phyloP scores from a whole-genome alignment of 2,888 invertebrate genomes.

The Caenorhabditis sp. region DNA sequence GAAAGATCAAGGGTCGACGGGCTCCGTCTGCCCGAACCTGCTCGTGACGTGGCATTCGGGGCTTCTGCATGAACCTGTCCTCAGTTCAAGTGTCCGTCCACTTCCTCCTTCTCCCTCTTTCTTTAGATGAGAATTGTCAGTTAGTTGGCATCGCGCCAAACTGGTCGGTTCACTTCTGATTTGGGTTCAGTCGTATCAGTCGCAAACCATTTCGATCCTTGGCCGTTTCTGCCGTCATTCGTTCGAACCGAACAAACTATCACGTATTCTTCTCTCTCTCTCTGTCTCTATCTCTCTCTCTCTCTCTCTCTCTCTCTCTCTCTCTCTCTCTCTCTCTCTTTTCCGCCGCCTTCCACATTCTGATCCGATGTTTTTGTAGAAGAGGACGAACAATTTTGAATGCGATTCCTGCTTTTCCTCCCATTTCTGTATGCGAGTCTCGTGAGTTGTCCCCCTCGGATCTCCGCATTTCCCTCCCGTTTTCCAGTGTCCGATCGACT shows the following conservation, averaged over 20 bases:
- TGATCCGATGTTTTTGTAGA: constrained; percentile 7
- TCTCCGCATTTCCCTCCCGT: background rate
- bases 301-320: background rate
- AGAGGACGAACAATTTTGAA: constrained; percentile 12
- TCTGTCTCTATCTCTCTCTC: background rate
- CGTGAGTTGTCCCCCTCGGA: constrained; percentile 9
- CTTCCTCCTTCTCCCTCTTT: background rate
- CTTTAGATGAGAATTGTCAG: no score
- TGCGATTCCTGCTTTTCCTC: constrained; percentile 28
- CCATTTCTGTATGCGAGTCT: constrained; percentile 24
- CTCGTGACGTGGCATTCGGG: background rate
- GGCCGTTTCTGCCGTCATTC: constrained; percentile 15
- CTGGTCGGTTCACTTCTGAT: constrained; percentile 12
- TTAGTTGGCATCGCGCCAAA: constrained; percentile 3
- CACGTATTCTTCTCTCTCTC: background rate
- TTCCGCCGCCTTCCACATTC: background rate
- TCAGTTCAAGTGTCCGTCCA: background rate
- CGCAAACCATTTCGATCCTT: background rate
- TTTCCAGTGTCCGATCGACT: constrained; percentile 21
- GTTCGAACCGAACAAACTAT: constrained; percentile 19
- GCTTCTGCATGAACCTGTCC: constrained; percentile 4
- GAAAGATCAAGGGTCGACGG: background rate
- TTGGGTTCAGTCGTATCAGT: constrained; percentile 14
- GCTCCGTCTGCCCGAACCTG: background rate
- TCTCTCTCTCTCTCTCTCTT: background rate